Evolutionary conservation across 1,140 invertebrate species (phyloP).

Genomic region (Wasmannia auropunctata): DNA sequence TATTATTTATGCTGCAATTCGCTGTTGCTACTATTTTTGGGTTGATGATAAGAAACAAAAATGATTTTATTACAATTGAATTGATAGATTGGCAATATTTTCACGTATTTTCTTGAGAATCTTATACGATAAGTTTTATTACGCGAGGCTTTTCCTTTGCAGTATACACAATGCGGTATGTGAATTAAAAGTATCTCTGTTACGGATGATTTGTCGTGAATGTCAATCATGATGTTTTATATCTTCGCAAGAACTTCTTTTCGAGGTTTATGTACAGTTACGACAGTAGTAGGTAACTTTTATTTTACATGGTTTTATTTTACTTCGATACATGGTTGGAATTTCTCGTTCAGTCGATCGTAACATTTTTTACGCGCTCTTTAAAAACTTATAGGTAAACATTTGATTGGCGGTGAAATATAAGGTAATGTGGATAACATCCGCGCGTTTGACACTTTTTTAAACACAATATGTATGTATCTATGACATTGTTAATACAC

Average conservation of each 20-base stretch:
- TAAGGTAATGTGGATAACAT: not conserved
- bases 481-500: not conserved
- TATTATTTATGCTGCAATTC: conserved; percentile 3
- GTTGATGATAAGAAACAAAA: not conserved
- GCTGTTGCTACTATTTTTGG: not conserved
- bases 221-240: not conserved
- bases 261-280: not conserved
- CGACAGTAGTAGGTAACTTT: conserved; percentile 17
- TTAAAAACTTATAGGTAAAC: not conserved
- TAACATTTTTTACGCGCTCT: not conserved
- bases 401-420: not conserved
- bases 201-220: not conserved
- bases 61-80: not conserved
- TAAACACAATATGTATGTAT: not conserved
- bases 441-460: not conserved
- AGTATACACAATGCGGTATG: not conserved
- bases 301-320: conserved; percentile 49
- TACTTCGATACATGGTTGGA: not conserved
- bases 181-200: not conserved
- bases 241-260: not conserved
- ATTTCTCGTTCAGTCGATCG: not conserved
- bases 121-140: not conserved
- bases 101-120: not conserved
- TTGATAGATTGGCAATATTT: not conserved
- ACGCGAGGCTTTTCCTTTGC: not conserved